Conservation (phyloP, 2,113 vertebrate species). For the Urocynchramus pylzowi region DNA sequence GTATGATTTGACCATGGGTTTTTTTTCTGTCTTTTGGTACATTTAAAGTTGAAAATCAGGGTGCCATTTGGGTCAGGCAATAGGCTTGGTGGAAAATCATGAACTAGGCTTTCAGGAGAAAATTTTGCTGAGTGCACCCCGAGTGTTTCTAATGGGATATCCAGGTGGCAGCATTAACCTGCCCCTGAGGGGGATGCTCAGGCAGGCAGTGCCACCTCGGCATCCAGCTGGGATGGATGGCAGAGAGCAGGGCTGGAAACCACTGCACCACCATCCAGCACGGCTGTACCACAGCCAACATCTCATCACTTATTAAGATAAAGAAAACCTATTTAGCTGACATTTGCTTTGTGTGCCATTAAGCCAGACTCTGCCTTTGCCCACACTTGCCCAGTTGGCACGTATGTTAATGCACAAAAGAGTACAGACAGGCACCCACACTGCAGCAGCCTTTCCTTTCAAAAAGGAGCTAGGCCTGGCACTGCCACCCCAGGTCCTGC, state of each 20-base stretch:
- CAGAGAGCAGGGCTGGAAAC: not conserved
- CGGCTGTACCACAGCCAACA: accelerated
- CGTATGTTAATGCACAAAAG: not conserved
- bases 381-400: not conserved
- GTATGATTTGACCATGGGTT: not conserved
- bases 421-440: not conserved
- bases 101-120: not conserved
- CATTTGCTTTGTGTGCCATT: conserved; percentile 11
- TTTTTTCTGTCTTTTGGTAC: not conserved
- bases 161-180: not conserved
- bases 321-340: conserved; percentile 35
- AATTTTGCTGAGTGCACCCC: not conserved
- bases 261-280: not conserved
- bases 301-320: not conserved
- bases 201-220: not conserved
- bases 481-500: not conserved
- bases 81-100: accelerated
- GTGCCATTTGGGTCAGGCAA: not conserved
- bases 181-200: accelerated
- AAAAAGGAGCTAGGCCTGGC: not conserved
- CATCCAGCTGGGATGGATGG: accelerated
- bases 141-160: not conserved
- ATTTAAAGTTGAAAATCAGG: not conserved
- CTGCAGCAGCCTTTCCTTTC: not conserved
- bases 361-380: not conserved